These are phyloP conservation scores for Vanacampus margaritifer DNA, from an alignment of 2,113 vertebrate genomes.

Conservation along the genomic window DNA sequence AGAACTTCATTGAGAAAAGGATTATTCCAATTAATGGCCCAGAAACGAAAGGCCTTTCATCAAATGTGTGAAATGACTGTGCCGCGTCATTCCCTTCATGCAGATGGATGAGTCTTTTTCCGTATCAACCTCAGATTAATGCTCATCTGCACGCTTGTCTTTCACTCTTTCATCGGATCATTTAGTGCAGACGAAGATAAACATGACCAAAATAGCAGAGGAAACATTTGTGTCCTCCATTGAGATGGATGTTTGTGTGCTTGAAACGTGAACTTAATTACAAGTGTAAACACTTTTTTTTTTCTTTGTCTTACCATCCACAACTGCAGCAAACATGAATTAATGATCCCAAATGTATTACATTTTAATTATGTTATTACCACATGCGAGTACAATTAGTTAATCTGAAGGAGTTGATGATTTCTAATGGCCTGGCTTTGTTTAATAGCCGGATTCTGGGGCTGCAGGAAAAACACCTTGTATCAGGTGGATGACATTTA, in stretches of 20 bases:
- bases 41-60: constrained; percentile 55
- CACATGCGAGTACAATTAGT: constrained; percentile 58
- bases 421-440: constrained; percentile 52
- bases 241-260: constrained; percentile 11
- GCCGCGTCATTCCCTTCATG: constrained; percentile 35
- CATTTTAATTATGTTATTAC: constrained; percentile 68
- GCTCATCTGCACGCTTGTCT: constrained; percentile 34
- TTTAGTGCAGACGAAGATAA: constrained; percentile 13
- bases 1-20: constrained; percentile 33
- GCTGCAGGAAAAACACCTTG: constrained; percentile 43
- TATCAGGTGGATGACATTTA: constrained; percentile 41
- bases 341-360: constrained; percentile 60
- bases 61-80: constrained; percentile 49
- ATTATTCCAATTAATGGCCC: constrained; percentile 49
- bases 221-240: constrained; percentile 11
- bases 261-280: constrained; percentile 34
- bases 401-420: constrained; percentile 61
- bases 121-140: constrained; percentile 19
- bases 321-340: constrained; percentile 40
- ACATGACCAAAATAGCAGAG: constrained; percentile 17
- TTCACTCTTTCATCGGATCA: constrained; percentile 43
- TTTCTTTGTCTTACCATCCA: constrained; percentile 1
- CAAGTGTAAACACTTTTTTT: constrained; percentile 10
- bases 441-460: constrained; percentile 59
- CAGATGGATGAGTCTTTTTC: constrained; percentile 21